Conservation (phyloP, 2,797 vertebrate genomes). For the Thunnus albacares region DNA sequence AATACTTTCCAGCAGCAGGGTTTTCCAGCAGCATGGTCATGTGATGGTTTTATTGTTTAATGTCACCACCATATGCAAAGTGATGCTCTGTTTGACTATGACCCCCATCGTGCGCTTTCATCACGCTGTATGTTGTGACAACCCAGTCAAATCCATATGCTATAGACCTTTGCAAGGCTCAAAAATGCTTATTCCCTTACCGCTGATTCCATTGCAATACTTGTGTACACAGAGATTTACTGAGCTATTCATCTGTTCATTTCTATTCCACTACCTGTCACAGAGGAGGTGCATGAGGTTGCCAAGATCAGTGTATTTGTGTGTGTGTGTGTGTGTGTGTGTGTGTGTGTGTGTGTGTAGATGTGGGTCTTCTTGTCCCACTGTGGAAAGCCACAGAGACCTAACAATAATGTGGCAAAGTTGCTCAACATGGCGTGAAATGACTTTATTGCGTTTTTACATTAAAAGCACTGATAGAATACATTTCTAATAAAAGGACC, state of each 20-base stretch:
- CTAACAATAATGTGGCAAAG: conserved; percentile 84
- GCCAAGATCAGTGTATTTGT: conserved; percentile 51
- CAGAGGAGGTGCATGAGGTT: conserved; percentile 40
- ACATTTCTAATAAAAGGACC: conserved; percentile 86
- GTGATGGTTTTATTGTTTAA: conserved; percentile 16
- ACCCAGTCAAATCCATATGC: conserved; percentile 24
- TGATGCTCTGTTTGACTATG: conserved; percentile 26
- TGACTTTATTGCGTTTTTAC: conserved; percentile 88
- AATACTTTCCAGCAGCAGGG: conserved; percentile 6
- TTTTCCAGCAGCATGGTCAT: background rate
- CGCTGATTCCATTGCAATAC: conserved; percentile 22
- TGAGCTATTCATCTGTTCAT: conserved; percentile 67
- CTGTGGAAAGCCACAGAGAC: conserved; percentile 78
- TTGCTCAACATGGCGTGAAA: conserved; percentile 89
- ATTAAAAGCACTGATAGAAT: conserved; percentile 88
- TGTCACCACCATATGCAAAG: conserved; percentile 6
- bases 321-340: conserved; percentile 33
- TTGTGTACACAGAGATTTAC: conserved; percentile 55
- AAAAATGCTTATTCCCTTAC: conserved; percentile 26
- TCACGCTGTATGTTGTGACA: conserved; percentile 24
- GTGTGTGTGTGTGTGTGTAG: conserved; percentile 1
- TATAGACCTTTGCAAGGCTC: conserved; percentile 23
- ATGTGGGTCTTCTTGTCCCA: conserved; percentile 55
- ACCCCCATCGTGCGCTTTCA: conserved; percentile 19
- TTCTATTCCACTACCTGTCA: conserved; percentile 66